phyloP scores from a whole-genome alignment of 1,140 invertebrate genomes.

The Philopotamus ludificatus region DNA sequence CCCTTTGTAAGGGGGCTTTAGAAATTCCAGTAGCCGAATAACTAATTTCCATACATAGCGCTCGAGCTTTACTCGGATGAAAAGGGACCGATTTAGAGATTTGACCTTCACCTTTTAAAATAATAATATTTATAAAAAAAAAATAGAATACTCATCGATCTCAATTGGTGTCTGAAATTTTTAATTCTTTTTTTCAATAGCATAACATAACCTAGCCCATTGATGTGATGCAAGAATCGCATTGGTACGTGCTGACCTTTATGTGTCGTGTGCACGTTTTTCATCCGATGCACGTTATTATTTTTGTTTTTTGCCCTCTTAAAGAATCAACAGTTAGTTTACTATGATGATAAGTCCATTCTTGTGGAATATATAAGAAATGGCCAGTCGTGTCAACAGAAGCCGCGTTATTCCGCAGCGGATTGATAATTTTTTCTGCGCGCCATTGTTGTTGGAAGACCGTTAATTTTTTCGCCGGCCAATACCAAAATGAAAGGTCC shows the following conservation, averaged over 20 bases:
- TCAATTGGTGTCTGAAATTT: too few species aligned
- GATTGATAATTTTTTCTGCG: neutral
- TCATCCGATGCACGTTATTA: neutral
- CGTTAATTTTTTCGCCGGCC: neutral
- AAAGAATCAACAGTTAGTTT: neutral
- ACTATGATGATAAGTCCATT: neutral
- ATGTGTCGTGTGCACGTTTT: conserved; percentile 1
- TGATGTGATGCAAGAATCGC: neutral
- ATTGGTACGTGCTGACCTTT: conserved; percentile 2
- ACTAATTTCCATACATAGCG: conserved; percentile 7
- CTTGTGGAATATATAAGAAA: neutral
- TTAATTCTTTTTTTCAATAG: neutral
- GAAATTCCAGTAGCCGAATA: conserved; percentile 10
- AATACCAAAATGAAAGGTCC: neutral
- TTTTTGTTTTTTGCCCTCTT: neutral
- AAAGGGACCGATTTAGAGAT: neutral
- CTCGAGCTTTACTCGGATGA: neutral
- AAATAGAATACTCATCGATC: too few species aligned
- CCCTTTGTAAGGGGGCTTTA: conserved; percentile 2
- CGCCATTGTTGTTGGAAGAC: too few species aligned
- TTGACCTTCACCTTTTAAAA: neutral
- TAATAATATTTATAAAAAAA: too few species aligned
- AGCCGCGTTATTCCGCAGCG: neutral
- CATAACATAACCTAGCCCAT: neutral
- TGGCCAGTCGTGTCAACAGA: neutral